Base-by-base conservation (phyloP, 2,113 vertebrate species). In the Aegotheles bennettii region DNA sequence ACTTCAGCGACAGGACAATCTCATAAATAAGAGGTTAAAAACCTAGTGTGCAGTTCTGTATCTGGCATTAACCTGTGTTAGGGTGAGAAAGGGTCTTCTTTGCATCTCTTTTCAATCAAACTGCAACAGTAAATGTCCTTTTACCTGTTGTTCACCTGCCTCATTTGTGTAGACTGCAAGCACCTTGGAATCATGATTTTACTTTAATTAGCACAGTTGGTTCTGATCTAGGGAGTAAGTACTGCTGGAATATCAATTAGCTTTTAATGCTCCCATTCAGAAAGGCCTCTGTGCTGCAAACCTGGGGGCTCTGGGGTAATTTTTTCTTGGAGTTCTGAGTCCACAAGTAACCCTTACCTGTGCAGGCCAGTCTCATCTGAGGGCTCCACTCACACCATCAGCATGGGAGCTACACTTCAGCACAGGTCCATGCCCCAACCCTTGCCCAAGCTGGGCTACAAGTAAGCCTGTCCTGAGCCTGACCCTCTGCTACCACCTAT, bases 161-260 rank as follows among this genome's bases (percentile, higher is more conserved):
- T 74, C 12, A 16, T 84, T 56, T 69, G 23, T 0, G 0, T 10
- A 84, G 69, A 53, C 45, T 51, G 36, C 31, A 48, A 84, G 17
- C 28, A 26, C 17, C 4, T 1, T 7, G 10, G 43, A 74, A 50
- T 61, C 24, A 9, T 16, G 60, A 54, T 84, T 93, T 84, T 24
- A 40, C n/a, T 85, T 89, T 63, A 93, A 57, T 93, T 84, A 87
- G 50, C n/a, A 28, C 31, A 57, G 50, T 7, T 43, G 68, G 18
- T n/a, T 65, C 67, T 42, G 45, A 31, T 84, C 68, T 61, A 24
- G n/a, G 29, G 14, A 69, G 7, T 6, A 56, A 1, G 1, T 84
- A 36, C n/a, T 57, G 7, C 54, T 23, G 16, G 38, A 78, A 53
- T 67, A n/a, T 29, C 42, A 74, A 74, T 74, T 28, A 81, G 11